Conservation (phyloP, 2,113 vertebrate species). For the Mirza zaza region DNA sequence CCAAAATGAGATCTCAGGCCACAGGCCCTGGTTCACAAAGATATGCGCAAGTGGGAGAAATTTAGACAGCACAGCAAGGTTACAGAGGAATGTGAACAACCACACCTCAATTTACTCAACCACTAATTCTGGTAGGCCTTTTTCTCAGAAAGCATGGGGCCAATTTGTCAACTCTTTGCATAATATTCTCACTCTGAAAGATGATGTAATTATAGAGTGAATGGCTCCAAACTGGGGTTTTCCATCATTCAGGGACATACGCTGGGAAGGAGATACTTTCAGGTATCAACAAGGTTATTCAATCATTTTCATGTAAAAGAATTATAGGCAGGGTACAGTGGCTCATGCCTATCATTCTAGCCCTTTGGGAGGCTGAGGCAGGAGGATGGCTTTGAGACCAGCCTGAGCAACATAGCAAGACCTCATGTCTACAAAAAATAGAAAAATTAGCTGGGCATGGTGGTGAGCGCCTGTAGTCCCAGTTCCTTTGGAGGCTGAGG, state of each 20-base stretch:
- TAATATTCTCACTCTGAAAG: neutral
- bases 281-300: neutral
- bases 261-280: neutral
- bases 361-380: no score
- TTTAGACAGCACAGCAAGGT: neutral
- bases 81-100: neutral
- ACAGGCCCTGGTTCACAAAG: neutral
- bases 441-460: no score
- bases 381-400: no score
- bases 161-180: neutral
- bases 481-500: no score
- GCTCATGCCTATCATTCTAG: no score
- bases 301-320: neutral
- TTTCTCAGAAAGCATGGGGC: neutral
- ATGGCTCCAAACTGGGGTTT: neutral
- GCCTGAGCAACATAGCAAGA: no score
- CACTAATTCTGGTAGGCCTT: neutral
- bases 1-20: neutral
- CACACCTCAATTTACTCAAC: neutral
- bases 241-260: neutral
- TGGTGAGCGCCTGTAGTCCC: no score
- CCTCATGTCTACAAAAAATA: no score
- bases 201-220: no score
- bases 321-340: neutral
- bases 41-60: neutral